Percentiles rank a stretch among this genome's conserved stretches.
Evolutionary conservation across 2,113 vertebrate genomes (phyloP).

Genomic region (Mobula hypostoma): DNA sequence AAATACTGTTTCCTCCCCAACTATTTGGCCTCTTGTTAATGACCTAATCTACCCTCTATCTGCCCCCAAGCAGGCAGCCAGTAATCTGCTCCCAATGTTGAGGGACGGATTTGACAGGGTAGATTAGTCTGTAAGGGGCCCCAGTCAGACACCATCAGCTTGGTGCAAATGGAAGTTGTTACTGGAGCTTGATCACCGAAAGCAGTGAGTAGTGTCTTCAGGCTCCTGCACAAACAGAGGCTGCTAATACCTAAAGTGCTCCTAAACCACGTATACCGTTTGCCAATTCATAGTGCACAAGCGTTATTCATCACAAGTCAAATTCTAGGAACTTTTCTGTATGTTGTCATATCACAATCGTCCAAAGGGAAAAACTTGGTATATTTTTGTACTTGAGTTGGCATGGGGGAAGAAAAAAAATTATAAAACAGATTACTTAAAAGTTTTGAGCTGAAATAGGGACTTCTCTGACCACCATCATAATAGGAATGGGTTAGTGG

Average conservation of each 20-base stretch:
- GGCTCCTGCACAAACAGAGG: neutral
- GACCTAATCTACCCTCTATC: neutral
- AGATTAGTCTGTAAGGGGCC: neutral
- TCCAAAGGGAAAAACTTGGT: neutral
- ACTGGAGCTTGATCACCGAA: neutral
- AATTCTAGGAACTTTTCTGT: neutral
- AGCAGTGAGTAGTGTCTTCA: neutral
- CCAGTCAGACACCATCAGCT: neutral
- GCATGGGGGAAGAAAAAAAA: neutral
- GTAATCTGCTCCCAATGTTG: neutral
- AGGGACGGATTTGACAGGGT: neutral
- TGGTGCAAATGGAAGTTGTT: neutral
- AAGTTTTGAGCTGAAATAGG: neutral
- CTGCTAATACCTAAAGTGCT: neutral
- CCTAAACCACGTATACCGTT: neutral
- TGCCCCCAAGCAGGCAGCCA: neutral
- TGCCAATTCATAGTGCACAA: neutral
- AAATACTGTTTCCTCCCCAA: neutral
- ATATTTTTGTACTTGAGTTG: neutral
- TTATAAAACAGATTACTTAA: conserved; percentile 11
- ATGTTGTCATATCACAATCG: neutral
- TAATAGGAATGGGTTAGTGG: conserved; percentile 24
- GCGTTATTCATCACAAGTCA: neutral
- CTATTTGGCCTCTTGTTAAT: neutral
- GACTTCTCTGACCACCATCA: neutral